phyloP scores from a whole-genome alignment of 1,140 invertebrate species.

The Steinernema feltiae region DNA sequence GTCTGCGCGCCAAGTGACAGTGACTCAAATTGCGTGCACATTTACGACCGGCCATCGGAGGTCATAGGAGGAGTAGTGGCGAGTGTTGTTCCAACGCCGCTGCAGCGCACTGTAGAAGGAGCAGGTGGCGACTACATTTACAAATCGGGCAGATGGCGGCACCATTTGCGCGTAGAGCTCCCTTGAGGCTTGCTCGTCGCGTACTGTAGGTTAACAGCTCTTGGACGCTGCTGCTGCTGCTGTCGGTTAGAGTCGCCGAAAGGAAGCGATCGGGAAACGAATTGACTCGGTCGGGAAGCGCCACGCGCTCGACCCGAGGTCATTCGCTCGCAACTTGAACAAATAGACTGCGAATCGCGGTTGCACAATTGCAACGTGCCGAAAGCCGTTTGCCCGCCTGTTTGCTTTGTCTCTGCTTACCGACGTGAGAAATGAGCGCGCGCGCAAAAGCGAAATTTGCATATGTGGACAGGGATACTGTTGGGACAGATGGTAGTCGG shows the following conservation, averaged over 20 bases:
- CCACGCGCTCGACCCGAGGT: neutral
- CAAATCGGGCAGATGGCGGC: constrained; percentile 13
- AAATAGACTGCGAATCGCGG: neutral
- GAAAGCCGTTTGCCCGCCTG: neutral
- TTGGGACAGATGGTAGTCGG: neutral
- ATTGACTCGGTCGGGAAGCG: constrained; percentile 7
- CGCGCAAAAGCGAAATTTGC: neutral
- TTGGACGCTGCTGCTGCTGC: neutral
- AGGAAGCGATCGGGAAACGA: neutral
- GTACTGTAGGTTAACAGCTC: neutral
- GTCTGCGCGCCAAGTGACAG: neutral
- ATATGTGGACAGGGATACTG: constrained; percentile 7
- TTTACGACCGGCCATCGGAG: neutral
- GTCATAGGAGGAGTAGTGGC: neutral
- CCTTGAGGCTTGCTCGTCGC: neutral
- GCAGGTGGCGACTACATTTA: constrained; percentile 13
- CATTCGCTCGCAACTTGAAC: constrained; percentile 12
- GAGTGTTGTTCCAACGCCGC: neutral
- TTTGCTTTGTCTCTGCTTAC: neutral
- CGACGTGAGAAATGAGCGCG: neutral
- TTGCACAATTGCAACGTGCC: neutral
- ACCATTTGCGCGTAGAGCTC: neutral
- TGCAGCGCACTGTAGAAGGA: neutral
- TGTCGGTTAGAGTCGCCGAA: neutral
- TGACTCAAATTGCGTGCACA: neutral